A percentile compares a stretch with the other conserved stretches of the same genome.
Evolutionary conservation across 2,888 invertebrate genomes (phyloP).

Genomic region (Isoperla grammatica): DNA sequence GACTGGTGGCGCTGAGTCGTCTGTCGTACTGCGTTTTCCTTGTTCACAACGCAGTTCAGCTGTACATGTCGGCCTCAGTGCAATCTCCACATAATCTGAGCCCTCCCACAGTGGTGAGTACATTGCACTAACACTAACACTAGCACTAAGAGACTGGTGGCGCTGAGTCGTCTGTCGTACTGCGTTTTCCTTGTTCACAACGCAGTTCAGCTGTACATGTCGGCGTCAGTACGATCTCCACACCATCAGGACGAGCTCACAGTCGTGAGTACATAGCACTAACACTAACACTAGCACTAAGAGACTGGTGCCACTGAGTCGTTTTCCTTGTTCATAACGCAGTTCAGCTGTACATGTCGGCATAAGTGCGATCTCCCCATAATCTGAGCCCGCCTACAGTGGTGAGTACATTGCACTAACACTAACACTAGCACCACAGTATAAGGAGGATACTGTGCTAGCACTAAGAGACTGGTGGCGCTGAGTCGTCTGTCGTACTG

Average conservation of each 20-base stretch:
- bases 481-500: slow-evolving; percentile 32
- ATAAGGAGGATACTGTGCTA: no score
- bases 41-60: slow-evolving; percentile 33
- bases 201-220: slow-evolving; percentile 30
- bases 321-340: slow-evolving; percentile 33
- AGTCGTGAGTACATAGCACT: slow-evolving; percentile 25
- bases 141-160: slow-evolving; percentile 19
- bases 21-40: slow-evolving; percentile 32
- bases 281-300: no score
- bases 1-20: slow-evolving; percentile 30
- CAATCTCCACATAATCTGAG: slow-evolving; percentile 22
- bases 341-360: slow-evolving; percentile 29
- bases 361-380: slow-evolving; percentile 29
- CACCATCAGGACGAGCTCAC: slow-evolving; percentile 29
- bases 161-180: slow-evolving; percentile 32
- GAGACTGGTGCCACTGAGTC: slow-evolving; percentile 32
- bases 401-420: slow-evolving; percentile 27
- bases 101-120: not conserved
- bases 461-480: slow-evolving; percentile 24
- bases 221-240: slow-evolving; percentile 28
- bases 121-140: no score
- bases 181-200: slow-evolving; percentile 33
- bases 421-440: no score
- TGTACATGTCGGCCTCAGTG: slow-evolving; percentile 28
- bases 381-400: slow-evolving; percentile 29